Evolutionary conservation across 2,113 vertebrate species (phyloP).

Genomic region (Desmodus rotundus): DNA sequence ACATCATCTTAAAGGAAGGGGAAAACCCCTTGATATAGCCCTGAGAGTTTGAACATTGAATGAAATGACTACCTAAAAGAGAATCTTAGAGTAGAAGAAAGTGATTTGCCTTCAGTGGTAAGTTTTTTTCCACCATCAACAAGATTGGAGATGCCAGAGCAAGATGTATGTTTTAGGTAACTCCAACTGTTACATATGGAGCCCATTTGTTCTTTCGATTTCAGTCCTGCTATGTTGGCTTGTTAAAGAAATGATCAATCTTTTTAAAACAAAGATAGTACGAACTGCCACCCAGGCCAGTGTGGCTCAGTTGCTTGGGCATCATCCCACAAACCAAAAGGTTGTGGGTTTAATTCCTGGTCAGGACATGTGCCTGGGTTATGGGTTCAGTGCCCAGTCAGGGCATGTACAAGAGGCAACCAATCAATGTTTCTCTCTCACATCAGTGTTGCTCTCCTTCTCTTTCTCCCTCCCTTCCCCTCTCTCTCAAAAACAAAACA

Average conservation of each 20-base stretch:
- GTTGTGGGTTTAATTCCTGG: no score
- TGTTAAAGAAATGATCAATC: not conserved
- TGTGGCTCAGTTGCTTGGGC: no score
- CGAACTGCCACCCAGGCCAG: no score
- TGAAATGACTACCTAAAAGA: not conserved
- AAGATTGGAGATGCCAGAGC: not conserved
- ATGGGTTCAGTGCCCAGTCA: no score
- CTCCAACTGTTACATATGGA: not conserved
- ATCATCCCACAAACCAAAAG: no score
- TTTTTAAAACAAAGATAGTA: not conserved
- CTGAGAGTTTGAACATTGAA: not conserved
- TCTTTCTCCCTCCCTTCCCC: no score
- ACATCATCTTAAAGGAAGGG: not conserved
- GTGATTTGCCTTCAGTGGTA: not conserved
- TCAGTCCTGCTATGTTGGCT: not conserved
- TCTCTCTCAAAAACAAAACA: no score
- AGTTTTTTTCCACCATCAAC: not conserved
- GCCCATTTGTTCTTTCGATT: not conserved
- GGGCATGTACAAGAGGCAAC: no score
- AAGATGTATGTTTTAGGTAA: not conserved
- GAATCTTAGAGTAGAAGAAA: slow-evolving; percentile 14
- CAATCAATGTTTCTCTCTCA: no score
- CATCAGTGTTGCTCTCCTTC: no score
- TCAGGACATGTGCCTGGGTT: no score
- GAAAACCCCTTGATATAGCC: not conserved